Conservation (phyloP, 2,888 invertebrate genomes). For the Ophonus ardosiacus region DNA sequence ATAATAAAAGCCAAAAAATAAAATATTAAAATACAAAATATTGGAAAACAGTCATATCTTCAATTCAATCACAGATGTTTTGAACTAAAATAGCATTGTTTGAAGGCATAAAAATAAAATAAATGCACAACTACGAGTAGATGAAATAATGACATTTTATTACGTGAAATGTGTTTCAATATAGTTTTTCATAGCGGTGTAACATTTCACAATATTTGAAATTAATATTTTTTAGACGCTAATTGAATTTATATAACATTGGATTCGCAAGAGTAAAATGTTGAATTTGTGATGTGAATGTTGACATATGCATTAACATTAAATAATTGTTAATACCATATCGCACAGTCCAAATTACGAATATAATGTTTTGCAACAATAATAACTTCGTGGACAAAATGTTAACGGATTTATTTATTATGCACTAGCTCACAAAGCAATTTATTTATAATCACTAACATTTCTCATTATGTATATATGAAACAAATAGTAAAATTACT, state of each 20-base stretch:
- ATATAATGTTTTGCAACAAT: background rate
- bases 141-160: slow-evolving; percentile 8
- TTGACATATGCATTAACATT: background rate
- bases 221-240: background rate
- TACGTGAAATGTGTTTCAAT: slow-evolving; percentile 1
- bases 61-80: slow-evolving; percentile 36
- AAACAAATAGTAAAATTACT: too few species aligned
- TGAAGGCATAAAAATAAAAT: background rate
- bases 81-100: slow-evolving; percentile 4
- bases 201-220: background rate
- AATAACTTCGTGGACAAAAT: background rate
- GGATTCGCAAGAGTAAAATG: background rate
- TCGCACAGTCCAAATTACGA: background rate
- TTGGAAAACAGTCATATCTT: slow-evolving; percentile 37
- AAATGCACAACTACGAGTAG: background rate
- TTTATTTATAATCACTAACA: background rate
- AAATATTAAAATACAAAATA: slow-evolving; percentile 25
- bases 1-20: slow-evolving; percentile 15
- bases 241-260: background rate
- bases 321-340: background rate
- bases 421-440: background rate
- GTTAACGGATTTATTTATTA: background rate
- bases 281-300: background rate
- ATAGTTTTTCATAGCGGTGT: background rate
- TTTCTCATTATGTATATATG: too few species aligned